Conservation (phyloP, 2,888 invertebrate species). For the Metalampra italica region DNA sequence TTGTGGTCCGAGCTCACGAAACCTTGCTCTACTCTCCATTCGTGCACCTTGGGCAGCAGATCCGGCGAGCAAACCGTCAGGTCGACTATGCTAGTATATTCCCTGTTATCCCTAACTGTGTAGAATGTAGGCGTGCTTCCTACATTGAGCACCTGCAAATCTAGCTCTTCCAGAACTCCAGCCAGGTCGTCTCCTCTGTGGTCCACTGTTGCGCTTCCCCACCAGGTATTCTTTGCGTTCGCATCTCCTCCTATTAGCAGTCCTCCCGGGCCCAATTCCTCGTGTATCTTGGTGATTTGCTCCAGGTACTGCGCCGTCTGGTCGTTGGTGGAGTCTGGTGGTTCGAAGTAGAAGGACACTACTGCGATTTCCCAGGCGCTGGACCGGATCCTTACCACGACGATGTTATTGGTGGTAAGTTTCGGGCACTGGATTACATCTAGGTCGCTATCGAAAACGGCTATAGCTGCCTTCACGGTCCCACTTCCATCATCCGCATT, state of each 20-base stretch:
- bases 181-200: conserved; percentile 10
- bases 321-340: too few species aligned
- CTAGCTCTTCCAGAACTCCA: conserved; percentile 7
- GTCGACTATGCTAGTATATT: conserved; percentile 8
- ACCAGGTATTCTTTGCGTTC: conserved; percentile 20
- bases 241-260: conserved; percentile 17
- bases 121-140: conserved; percentile 10
- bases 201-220: conserved; percentile 15
- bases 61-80: background rate
- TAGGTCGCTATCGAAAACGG: background rate
- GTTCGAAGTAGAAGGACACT: conserved; percentile 7
- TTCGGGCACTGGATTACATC: background rate
- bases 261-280: background rate
- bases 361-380: conserved; percentile 1
- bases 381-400: background rate
- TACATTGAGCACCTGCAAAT: conserved; percentile 9
- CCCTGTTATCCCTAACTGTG: conserved; percentile 6
- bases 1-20: conserved; percentile 19
- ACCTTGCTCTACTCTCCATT: too few species aligned
- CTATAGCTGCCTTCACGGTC: conserved; percentile 3
- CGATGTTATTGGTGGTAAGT: conserved; percentile 3
- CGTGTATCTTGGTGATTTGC: background rate
- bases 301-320: too few species aligned
- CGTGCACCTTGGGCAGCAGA: background rate
- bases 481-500: too few species aligned